Evolutionary conservation across 2,888 invertebrate genomes (phyloP).

Genomic region (Apamea monoglypha): DNA sequence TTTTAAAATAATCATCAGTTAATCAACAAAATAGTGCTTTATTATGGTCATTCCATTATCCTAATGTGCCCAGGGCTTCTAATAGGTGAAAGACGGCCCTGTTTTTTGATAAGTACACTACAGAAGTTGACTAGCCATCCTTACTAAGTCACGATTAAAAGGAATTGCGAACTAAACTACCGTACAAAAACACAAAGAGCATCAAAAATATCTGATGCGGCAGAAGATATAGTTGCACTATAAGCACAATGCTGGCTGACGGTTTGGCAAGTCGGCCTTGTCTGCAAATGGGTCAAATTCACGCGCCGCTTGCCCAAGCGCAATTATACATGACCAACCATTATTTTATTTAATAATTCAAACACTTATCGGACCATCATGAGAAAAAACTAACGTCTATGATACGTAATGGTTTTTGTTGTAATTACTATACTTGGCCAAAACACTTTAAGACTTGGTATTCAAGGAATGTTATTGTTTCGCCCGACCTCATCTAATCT

Average conservation of each 20-base stretch:
- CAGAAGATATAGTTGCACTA: slow-evolving; percentile 71
- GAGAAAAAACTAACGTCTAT: slow-evolving; percentile 61
- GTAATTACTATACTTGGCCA: slow-evolving; percentile 55
- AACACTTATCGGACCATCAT: slow-evolving; percentile 78
- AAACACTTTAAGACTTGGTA: slow-evolving; percentile 49
- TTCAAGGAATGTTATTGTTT: slow-evolving; percentile 50
- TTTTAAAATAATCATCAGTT: no score
- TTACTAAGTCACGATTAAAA: slow-evolving; percentile 4
- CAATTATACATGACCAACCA: slow-evolving; percentile 84
- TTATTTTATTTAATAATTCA: slow-evolving; percentile 84
- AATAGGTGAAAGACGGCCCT: no score
- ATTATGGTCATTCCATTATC: no score
- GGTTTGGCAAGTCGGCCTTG: slow-evolving; percentile 84
- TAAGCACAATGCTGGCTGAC: slow-evolving; percentile 70
- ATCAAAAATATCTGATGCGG: slow-evolving; percentile 63
- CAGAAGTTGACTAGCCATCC: not conserved
- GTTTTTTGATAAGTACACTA: no score
- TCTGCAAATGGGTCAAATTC: slow-evolving; percentile 82
- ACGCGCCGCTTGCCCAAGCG: slow-evolving; percentile 81
- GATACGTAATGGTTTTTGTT: slow-evolving; percentile 53
- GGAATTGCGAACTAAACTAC: slow-evolving; percentile 15
- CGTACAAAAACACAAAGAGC: slow-evolving; percentile 25
- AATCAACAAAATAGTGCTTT: no score
- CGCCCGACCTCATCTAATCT: slow-evolving; percentile 7
- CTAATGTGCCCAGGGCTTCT: no score